A percentile compares a stretch with the other conserved stretches of the same genome.
These are phyloP conservation scores for Andricus curvator DNA, from an alignment of 2,888 invertebrate genomes.

Conservation along the genomic window DNA sequence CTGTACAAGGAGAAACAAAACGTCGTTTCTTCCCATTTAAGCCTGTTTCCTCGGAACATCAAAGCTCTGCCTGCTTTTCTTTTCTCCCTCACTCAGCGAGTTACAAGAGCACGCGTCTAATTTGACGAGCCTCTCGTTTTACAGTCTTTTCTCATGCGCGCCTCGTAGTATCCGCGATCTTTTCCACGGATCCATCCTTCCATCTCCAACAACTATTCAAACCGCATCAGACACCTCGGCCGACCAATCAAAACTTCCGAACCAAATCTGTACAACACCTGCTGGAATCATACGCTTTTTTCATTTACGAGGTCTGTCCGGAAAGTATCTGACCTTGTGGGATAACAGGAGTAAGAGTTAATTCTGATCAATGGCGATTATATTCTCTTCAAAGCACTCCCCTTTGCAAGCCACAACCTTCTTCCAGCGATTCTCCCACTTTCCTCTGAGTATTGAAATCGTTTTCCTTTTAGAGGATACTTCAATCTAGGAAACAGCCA, in stretches of 20 bases:
- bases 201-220: slow-evolving; percentile 21
- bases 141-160: slow-evolving; percentile 31
- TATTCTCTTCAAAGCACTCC: too few relatives aligned
- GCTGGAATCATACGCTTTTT: background rate
- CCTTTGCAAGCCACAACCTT: too few relatives aligned
- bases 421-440: too few relatives aligned
- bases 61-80: slow-evolving; percentile 52
- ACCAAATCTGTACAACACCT: background rate
- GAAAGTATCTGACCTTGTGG: too few relatives aligned
- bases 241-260: slow-evolving; percentile 1
- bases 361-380: too few relatives aligned
- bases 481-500: too few relatives aligned
- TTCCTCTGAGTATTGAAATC: too few relatives aligned
- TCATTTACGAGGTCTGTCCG: background rate
- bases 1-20: slow-evolving; percentile 54
- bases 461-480: too few relatives aligned
- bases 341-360: too few relatives aligned
- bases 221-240: background rate
- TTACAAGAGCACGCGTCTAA: slow-evolving; percentile 39
- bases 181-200: slow-evolving; percentile 38
- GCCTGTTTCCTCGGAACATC: slow-evolving; percentile 59
- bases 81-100: slow-evolving; percentile 48
- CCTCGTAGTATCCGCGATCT: slow-evolving; percentile 37
- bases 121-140: slow-evolving; percentile 39
- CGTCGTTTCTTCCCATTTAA: slow-evolving; percentile 59